These are phyloP conservation scores for Lipophrys pholis DNA, from an alignment of 2,113 vertebrate genomes.

Conservation along the genomic window DNA sequence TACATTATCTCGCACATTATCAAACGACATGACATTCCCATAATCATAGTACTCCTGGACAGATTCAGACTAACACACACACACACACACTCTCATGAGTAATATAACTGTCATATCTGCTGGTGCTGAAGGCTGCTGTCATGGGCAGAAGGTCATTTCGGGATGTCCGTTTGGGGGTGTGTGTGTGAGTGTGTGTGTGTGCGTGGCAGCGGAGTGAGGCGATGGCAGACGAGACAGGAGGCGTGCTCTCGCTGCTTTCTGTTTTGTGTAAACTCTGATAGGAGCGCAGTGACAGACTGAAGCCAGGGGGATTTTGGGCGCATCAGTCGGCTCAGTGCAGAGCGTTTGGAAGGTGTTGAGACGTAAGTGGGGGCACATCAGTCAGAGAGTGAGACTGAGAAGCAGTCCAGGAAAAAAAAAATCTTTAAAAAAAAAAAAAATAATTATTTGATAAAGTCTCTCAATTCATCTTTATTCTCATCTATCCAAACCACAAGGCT, in stretches of 20 bases:
- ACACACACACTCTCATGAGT: conserved; percentile 31
- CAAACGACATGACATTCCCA: conserved; percentile 54
- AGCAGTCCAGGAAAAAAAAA: too few relatives aligned
- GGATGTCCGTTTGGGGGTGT: conserved; percentile 28
- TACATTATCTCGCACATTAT: conserved; percentile 53
- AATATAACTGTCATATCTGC: conserved; percentile 67
- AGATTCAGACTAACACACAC: conserved; percentile 14
- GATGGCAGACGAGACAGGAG: conserved; percentile 62
- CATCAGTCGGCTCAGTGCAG: not conserved
- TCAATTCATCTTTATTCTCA: not conserved
- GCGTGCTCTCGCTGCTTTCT: conserved; percentile 39
- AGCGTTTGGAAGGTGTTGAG: conserved; percentile 32
- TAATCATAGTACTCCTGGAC: conserved; percentile 50
- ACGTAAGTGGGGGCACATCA: conserved; percentile 27
- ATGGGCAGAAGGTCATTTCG: conserved; percentile 65
- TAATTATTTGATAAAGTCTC: too few relatives aligned
- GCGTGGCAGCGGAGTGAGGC: conserved; percentile 36
- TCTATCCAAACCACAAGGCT: too few relatives aligned
- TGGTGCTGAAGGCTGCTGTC: conserved; percentile 74
- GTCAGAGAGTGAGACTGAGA: not conserved
- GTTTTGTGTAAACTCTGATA: conserved; percentile 54
- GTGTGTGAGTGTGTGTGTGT: conserved; percentile 26
- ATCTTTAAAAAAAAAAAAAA: too few relatives aligned
- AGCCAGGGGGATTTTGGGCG: conserved; percentile 29
- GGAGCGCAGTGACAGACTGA: conserved; percentile 52